Base-by-base conservation (phyloP, 2,113 vertebrate species). In the Cyanoramphus novaezelandiae region DNA sequence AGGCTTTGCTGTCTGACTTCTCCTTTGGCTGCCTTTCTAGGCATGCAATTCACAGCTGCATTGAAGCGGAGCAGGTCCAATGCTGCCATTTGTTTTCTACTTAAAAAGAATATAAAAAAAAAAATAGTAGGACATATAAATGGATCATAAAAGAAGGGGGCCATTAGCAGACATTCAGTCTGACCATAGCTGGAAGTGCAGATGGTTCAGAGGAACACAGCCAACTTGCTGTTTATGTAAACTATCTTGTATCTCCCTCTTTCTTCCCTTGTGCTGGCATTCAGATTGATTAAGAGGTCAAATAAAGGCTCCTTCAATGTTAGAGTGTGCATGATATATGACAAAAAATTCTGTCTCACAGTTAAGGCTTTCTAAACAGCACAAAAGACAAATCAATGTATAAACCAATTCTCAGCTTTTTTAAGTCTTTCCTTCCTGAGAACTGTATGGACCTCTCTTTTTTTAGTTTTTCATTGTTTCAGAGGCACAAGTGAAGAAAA, bases 251-350 rank as follows among this genome's bases (percentile, higher is more conserved):
- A 96, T 97, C 97, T 98, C 91, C 23, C 81, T 93, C n/a, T 87
- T 90, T 96, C 93, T 85, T 70, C 92, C 64, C 35, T 82, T 82
- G 59, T 83, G 82, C 90, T 86, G 94, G 95, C 94, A 97, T 92
- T 95, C 60, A 70, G 94, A 95, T 98, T 98, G 98, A 98, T 98
- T 97, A 98, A 98, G 97, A 98, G 98, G 98, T 98, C 97, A 98
- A 97, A 96, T 94, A 97, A 97, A 98, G 98, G 97, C 97, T 97
- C 92, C 88, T 82, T 86, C 89, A 93, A 91, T 89, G 81, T 44
- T 79, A 60, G 86, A 89, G 92, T 55, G 37, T 74, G 49, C 94
- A 95, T 96, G 97, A 98, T 97, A 88, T 97, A 97, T 68, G 46
- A 94, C 92, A 93, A 95, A 97, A 97, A 96, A 44, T 65, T 76